Percentiles rank a stretch among this genome's conserved stretches.
phyloP scores from a whole-genome alignment of 35 echinoderm and acorn worm genomes.

The Heliocidaris tuberculata region DNA sequence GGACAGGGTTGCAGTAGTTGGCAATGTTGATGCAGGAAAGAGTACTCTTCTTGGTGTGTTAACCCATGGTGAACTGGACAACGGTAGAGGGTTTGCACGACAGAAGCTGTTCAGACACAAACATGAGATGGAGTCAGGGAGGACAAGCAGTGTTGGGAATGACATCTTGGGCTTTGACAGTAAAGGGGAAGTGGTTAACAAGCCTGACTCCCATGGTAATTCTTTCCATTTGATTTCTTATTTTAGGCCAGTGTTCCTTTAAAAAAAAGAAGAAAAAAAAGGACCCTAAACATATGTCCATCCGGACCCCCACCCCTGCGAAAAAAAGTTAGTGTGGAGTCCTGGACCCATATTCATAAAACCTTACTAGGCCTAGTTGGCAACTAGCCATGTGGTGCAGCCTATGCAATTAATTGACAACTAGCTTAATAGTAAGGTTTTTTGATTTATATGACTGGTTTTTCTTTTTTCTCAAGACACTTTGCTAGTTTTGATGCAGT shows the following conservation, averaged over 20 bases:
- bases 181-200: conserved; percentile 88
- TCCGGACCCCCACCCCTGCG: no score
- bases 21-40: conserved; percentile 98
- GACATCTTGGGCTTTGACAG: conserved; percentile 97
- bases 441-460: no score
- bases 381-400: no score
- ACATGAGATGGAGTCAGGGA: conserved; percentile 97
- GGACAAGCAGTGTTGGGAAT: conserved; percentile 97
- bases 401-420: no score
- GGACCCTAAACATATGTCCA: no score
- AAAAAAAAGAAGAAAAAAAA: no score
- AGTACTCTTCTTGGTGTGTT: conserved; percentile 93
- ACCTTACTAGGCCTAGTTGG: no score
- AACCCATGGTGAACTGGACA: conserved; percentile 96
- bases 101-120: conserved; percentile 97
- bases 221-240: not conserved
- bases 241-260: not conserved
- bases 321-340: no score
- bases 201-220: conserved; percentile 93
- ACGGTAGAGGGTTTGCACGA: conserved; percentile 91
- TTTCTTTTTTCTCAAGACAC: no score
- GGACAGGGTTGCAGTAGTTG: conserved; percentile 95
- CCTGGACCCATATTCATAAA: no score
- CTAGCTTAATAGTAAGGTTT: no score
- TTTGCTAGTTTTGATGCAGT: no score